Conservation (phyloP, 2,888 invertebrate genomes). For the Muschampia plurimacula region DNA sequence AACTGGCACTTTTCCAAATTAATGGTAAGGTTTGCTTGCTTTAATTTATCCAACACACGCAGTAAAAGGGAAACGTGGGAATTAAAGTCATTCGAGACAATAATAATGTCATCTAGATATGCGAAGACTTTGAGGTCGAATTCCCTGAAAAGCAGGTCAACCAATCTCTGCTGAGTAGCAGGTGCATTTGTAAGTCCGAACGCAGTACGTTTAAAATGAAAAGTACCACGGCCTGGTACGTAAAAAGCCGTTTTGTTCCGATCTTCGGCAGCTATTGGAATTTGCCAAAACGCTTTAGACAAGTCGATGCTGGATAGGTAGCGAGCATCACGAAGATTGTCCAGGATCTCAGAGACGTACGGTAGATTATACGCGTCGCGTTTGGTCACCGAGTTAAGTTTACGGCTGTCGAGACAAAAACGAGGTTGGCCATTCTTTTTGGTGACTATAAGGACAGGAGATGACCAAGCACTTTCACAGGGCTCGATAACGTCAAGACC, state of each 20-base stretch:
- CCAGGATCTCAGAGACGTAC: conserved; percentile 48
- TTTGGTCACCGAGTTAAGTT: conserved; percentile 43
- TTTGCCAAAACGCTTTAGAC: conserved; percentile 48
- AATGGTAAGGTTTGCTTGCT: conserved; percentile 46
- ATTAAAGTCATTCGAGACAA: conserved; percentile 40
- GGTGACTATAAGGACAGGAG: conserved; percentile 41
- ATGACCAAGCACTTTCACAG: conserved; percentile 33
- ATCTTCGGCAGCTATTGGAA: conserved; percentile 31
- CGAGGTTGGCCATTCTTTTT: conserved; percentile 42
- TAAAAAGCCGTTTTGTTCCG: conserved; percentile 45
- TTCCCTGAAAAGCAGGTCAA: neutral
- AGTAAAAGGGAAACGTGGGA: conserved; percentile 43
- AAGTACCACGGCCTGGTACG: conserved; percentile 45
- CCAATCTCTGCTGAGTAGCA: conserved; percentile 49
- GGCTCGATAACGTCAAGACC: too few species aligned
- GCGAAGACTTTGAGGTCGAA: conserved; percentile 1
- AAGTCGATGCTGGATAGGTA: conserved; percentile 47
- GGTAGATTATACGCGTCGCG: conserved; percentile 30
- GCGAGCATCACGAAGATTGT: conserved; percentile 48
- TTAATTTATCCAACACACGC: conserved; percentile 43
- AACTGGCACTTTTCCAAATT: conserved; percentile 48
- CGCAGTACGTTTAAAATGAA: conserved; percentile 40
- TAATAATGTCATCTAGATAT: conserved; percentile 47
- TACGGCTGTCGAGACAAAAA: conserved; percentile 45
- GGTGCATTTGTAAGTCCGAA: conserved; percentile 49